Base-by-base conservation (phyloP, 2,888 invertebrate genomes). In the Oasisia sp. region DNA sequence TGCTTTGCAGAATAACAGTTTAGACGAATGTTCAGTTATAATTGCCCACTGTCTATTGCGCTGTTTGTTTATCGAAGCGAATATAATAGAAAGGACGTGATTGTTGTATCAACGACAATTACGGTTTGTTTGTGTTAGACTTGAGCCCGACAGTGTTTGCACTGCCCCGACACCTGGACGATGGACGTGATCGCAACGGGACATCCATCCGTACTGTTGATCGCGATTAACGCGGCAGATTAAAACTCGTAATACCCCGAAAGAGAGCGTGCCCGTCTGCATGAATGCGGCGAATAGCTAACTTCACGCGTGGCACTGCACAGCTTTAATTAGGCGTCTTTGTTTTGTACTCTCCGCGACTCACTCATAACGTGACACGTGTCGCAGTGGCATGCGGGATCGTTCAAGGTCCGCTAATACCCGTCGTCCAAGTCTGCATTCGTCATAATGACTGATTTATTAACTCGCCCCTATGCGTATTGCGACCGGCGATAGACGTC, bases 391-490 rank as follows among this genome's bases (percentile, higher is more conserved):
- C 74, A 74, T 74, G 74, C 74, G 74, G 74, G 74, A 74, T 74
- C 74, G 74, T 74, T 74, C 74, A 74, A n/a, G 74, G 19, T 74
- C 74, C 27, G 7, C 74, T 74, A 74, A 74, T 74, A 74, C 74
- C 74, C n/a, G 27, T 27, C 74, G 74, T 74, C 74, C 74, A 74
- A 27, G 74, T 27, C 74, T n/a, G 74, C 74, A 74, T 74, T 74
- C 74, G n/a, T 74, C 74, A 74, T 74, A 74, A 74, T 74, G 74
- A 19, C 74, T 74, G 74, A 74, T 74, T 74, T 74, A 74, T 74
- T 74, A 74, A 74, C 74, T 74, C 74, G 74, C 74, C 74, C 74
- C 74, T 74, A 74, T 74, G 74, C 74, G n/a, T 27, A 74, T 74
- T 74, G 74, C 14, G n/a, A 19, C 74, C 27, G 27, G 74, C 74